Evolutionary conservation across 2,888 invertebrate species (phyloP), one percentile per base, ranked within the genome.

Genomic region (Crossocerus cetratus): DNA sequence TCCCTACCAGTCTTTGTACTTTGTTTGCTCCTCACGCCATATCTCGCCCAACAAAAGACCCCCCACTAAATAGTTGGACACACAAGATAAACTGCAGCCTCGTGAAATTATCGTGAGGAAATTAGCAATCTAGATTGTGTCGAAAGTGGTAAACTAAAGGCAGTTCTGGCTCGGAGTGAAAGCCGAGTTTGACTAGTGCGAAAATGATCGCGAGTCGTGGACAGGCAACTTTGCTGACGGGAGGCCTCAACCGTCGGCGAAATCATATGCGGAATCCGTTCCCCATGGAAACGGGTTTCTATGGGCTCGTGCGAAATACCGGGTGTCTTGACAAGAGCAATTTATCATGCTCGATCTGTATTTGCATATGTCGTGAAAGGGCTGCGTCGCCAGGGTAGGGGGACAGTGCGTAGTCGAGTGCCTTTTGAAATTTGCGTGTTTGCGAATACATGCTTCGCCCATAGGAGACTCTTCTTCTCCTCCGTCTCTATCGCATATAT

Each of bases 341-440:
- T 90, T 90, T 90, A 90, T 90, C 90, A 90, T 88, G 86, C 87
- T 88, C 90, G 88, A 90, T 89, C 89, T 90, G 86, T 89, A 89
- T 89, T 89, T 89, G 89, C 90, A 90, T 90, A 89, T 86, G 87
- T 89, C 87, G 88, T 89, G 88, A 87, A 89, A 89, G 88, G 87
- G 86, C 85, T 79, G 74, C 80, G 81, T 87, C 88, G 85, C 82
- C 87, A 86, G 86, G 86, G 85, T 81, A 80, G 81, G 81, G 85
- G 85, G 86, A 88, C 89, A 89, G 89, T 89, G 88, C 87, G 88
- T 86, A 90, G 88, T 89, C 87, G 88, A 90, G 90, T 87, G 86
- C 86, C 90, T 90, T 90, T 89, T 89, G 87, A 89, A 89, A 89
- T 89, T 89, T 86, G 87, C 88, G 88, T 89, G 89, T 90, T 90